Conservation (phyloP, 2,113 vertebrate genomes). For the Typhlomys cinereus region DNA sequence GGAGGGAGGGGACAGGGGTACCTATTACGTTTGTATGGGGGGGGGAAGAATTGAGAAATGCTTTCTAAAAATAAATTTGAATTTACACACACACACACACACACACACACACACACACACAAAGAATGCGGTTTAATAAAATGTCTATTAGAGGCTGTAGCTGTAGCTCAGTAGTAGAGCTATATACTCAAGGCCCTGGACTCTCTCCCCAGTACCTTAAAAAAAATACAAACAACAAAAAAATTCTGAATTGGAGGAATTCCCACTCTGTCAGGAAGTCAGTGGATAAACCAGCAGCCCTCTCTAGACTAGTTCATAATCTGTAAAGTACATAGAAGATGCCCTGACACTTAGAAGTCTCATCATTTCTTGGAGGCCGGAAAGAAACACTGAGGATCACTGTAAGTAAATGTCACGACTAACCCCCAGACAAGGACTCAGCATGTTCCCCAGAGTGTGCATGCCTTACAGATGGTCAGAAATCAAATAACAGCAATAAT, state of each 20-base stretch:
- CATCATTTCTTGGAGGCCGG: not conserved
- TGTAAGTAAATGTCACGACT: not conserved
- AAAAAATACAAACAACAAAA: not conserved
- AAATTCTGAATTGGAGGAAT: not conserved
- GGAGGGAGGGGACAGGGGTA: too few relatives aligned
- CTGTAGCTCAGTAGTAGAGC: not conserved
- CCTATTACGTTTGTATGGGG: too few relatives aligned
- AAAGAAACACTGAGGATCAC: not conserved
- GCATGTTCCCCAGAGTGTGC: not conserved
- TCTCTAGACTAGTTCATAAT: accelerated
- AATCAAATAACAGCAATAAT: not conserved
- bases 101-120: too few relatives aligned
- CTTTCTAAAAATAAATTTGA: too few relatives aligned
- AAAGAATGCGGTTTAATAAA: not conserved
- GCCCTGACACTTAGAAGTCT: not conserved
- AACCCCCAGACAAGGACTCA: not conserved
- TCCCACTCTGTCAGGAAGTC: not conserved
- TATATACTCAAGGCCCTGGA: not conserved
- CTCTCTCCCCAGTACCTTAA: not conserved
- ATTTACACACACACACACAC: too few relatives aligned
- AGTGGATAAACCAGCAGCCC: not conserved
- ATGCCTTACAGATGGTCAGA: not conserved
- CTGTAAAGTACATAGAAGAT: not conserved
- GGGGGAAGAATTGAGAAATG: too few relatives aligned
- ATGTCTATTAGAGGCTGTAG: not conserved